Base-by-base conservation (phyloP, 2,888 invertebrate genomes). In the Calameuta idolon region DNA sequence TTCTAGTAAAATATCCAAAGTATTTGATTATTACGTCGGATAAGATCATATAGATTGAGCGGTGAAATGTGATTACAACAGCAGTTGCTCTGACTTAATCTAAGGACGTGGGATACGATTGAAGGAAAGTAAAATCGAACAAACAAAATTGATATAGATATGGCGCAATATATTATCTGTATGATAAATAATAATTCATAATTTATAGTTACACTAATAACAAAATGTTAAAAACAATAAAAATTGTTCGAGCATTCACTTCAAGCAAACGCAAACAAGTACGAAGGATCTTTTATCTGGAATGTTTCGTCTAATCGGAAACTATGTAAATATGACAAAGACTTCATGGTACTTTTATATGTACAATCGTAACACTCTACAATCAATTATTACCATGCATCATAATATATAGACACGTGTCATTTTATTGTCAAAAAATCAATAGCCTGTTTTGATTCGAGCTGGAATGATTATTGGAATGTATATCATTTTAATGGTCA, bases 381-480 rank as follows among this genome's bases (percentile, higher is more conserved):
- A 23, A 55, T 23, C 23, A 55, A 55, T 55, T 55, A 9, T 55
- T 55, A 55, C 55, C 55, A 55, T 55, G 55, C 23, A 55, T 55
- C 55, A 55, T 4, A 30, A 11, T 33, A 3, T 11, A 11, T 30
- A 71, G 12, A 55, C 71, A 71, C 31, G 33, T 71, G 23, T 71
- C 71, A 11, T 71, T 71, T 71, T 12, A 33, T 34, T 71, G 4
- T 71, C 30, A 11, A 71, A 33, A 71, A 71, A 71, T 33, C 23
- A 55, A 55, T 23, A 55, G 55, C 23, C 55, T 55, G 9, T 55
- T 55, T 71, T 71, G 3, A 34, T 15, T 71, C 30, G 15, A 15
- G 31, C 31, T 71, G 71, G 71, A 71, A 71, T 30, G 71, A 71
- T 71, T 71, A 15, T 71, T 71, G 71, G 71, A 71, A 71, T 71